phyloP scores from a whole-genome alignment of 2,113 vertebrate genomes.

The Sceloporus tristichus region DNA sequence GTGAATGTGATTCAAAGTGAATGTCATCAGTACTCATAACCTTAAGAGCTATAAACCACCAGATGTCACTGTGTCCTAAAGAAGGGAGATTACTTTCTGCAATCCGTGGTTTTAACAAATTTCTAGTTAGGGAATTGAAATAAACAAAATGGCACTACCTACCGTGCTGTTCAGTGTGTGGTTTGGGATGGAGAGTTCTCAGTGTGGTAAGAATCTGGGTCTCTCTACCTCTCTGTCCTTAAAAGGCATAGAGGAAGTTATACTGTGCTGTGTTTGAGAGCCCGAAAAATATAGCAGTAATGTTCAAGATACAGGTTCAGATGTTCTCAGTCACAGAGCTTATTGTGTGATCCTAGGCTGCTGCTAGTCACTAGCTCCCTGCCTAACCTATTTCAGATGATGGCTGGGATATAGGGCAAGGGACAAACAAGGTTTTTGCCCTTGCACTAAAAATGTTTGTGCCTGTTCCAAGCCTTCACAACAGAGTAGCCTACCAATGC shows the following conservation, averaged over 20 bases:
- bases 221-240: not conserved
- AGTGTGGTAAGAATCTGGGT: not conserved
- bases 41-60: constrained; percentile 66
- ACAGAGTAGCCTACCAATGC: too few species aligned
- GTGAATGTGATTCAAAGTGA: not conserved
- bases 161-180: not conserved
- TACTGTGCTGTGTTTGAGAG: not conserved
- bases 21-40: not conserved
- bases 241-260: not conserved
- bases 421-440: too few species aligned
- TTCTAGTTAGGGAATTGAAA: not conserved
- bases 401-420: too few species aligned
- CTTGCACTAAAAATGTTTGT: too few species aligned
- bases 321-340: not conserved
- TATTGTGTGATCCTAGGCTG: not conserved
- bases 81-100: constrained; percentile 42
- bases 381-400: not conserved
- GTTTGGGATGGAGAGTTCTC: not conserved
- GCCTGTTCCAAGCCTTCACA: too few species aligned
- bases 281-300: too few species aligned
- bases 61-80: constrained; percentile 78
- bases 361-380: too few species aligned
- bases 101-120: constrained; percentile 29
- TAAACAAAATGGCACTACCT: too few species aligned
- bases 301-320: not conserved